Evolutionary conservation across 2,888 invertebrate species (phyloP), one percentile per base, ranked within the genome.

Genomic region (Drosophila testacea): DNA sequence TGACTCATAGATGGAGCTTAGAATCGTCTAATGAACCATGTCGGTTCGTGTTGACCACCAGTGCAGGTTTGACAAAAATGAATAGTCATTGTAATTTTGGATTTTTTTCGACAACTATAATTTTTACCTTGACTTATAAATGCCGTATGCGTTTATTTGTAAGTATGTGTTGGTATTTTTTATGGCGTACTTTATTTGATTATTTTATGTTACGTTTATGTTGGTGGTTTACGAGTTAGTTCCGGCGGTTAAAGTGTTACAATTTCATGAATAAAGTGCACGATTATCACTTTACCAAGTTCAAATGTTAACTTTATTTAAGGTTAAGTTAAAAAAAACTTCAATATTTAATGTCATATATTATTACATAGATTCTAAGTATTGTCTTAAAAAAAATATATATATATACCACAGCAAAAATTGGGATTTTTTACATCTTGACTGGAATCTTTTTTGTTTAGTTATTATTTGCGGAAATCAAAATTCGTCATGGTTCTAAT

Each of bases 121-220:
- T 71, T 72, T 68, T 79, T 74, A 85, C 83, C 83, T 84, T 84
- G 83, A 86, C 88, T 88, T 88, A 84, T 81, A 83, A 86, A 81
- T 54, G 69, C 34, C 10, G 13, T 16, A 34, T 36, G 28, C 28
- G 6, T 48, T 42, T 36, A 6, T 65, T 34, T 59, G 42, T 52
- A 7, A 55, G 42, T 52, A 6, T 42, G 50, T 46, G 34, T 38
- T 30, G 16, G 51, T 22, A 32, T 47, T 41, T 38, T 42, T 48
- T 50, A 16, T 55, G 41, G 6, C 51, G 56, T 66, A 68, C 63
- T 51, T 13, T 41, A 69, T 55, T 57, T 62, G 54, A 46, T 57
- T 56, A 55, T 50, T 57, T 77, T 36, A 48, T 41, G 54, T 38
- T 44, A 32, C 59, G 22, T 30, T 62, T 50, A 65, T 78, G 73